A percentile compares a stretch with the other conserved stretches of the same genome.
These are phyloP conservation scores for Palaemon carinicauda DNA, from an alignment of 1,140 invertebrate species.

Conservation along the genomic window DNA sequence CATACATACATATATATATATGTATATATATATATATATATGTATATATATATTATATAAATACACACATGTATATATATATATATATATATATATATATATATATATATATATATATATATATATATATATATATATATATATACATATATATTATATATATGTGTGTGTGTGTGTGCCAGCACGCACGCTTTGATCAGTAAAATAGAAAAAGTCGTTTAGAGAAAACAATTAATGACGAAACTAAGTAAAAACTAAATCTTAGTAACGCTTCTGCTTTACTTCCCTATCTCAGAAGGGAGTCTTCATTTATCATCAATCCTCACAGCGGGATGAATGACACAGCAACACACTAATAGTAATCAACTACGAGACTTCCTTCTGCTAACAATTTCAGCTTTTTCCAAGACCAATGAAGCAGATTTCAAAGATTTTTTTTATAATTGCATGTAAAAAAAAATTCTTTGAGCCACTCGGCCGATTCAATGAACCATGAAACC, in stretches of 20 bases:
- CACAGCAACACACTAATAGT: too few species aligned
- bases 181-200: not conserved
- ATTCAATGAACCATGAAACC: too few species aligned
- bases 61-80: not conserved
- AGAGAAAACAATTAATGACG: not conserved
- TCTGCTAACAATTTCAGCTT: too few species aligned
- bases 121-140: slow-evolving; percentile 6
- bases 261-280: too few species aligned
- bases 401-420: too few species aligned
- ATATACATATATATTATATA: not conserved
- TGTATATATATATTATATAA: not conserved
- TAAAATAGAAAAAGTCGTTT: not conserved
- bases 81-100: not conserved
- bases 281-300: too few species aligned
- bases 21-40: not conserved
- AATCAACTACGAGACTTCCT: too few species aligned
- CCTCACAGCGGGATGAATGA: too few species aligned
- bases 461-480: too few species aligned
- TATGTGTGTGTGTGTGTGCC: not conserved
- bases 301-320: too few species aligned
- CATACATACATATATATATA: not conserved
- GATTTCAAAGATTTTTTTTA: too few species aligned
- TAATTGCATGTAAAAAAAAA: too few species aligned
- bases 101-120: not conserved
- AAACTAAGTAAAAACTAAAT: not conserved